Evolutionary conservation across 2,797 vertebrate species (phyloP).

Genomic region (Phalloptychus januarius): DNA sequence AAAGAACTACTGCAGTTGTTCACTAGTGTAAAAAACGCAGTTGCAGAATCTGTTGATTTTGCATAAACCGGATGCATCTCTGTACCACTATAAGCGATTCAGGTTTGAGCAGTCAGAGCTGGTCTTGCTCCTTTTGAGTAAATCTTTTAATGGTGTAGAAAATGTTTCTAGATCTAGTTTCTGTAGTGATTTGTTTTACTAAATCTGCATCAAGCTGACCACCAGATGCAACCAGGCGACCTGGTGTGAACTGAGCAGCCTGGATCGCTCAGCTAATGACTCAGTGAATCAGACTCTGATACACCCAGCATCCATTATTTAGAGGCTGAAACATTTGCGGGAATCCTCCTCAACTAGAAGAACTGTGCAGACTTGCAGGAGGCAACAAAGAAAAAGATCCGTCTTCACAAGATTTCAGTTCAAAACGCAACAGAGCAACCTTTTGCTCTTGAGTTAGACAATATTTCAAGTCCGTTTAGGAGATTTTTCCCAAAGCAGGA

Average conservation of each 20-base stretch:
- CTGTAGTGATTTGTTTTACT: background rate
- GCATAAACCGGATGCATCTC: no score
- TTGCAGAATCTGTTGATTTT: no score
- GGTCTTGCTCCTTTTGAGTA: no score
- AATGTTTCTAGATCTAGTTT: no score
- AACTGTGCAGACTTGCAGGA: background rate
- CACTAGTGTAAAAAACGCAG: no score
- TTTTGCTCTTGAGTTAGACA: background rate
- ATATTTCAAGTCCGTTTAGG: background rate
- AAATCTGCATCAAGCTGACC: background rate
- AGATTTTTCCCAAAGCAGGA: background rate
- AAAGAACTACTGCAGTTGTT: no score
- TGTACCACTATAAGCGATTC: no score
- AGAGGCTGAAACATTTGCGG: slow-evolving; percentile 23
- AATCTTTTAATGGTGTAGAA: no score
- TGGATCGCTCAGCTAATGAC: slow-evolving; percentile 30
- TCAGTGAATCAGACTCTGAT: slow-evolving; percentile 13
- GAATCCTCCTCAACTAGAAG: slow-evolving; percentile 5
- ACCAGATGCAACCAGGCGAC: slow-evolving; percentile 11
- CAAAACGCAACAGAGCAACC: background rate
- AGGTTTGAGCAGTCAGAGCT: no score
- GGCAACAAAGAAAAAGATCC: background rate
- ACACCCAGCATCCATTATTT: slow-evolving; percentile 39
- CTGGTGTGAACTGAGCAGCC: slow-evolving; percentile 25
- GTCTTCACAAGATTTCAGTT: background rate